Evolutionary conservation across 2,113 vertebrate genomes (phyloP).

Genomic region (Pygoscelis adeliae): DNA sequence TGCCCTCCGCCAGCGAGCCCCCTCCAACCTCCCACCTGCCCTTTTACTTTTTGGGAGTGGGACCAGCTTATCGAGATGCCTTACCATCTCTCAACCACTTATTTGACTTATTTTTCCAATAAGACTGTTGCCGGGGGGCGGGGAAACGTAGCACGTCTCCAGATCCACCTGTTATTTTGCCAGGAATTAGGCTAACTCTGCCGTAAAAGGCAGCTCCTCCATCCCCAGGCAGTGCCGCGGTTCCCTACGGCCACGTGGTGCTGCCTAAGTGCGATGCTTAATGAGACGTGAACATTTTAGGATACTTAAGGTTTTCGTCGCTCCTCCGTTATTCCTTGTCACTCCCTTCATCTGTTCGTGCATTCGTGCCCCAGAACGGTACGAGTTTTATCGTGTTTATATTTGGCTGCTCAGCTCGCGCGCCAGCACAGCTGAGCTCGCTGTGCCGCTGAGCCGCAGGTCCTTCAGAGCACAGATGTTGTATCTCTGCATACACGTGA

Average conservation of each 20-base stretch:
- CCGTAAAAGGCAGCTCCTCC: background rate
- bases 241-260: background rate
- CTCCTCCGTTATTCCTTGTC: background rate
- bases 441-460: background rate
- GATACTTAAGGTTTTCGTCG: background rate
- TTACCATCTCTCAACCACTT: background rate
- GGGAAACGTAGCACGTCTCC: background rate
- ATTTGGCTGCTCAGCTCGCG: background rate
- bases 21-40: background rate
- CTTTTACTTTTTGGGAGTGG: background rate
- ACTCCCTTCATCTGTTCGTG: background rate
- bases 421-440: background rate
- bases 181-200: background rate
- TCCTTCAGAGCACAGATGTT: background rate
- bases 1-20: background rate
- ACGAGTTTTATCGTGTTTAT: background rate
- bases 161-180: background rate
- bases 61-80: background rate
- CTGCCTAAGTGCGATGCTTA: constrained; percentile 4
- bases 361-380: background rate
- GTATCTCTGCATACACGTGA: background rate
- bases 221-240: rapidly evolving
- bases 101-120: background rate
- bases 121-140: background rate
- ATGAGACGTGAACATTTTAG: constrained; percentile 10